Base-by-base conservation (phyloP, 2,888 invertebrate species). In the Eupithecia exiguata region DNA sequence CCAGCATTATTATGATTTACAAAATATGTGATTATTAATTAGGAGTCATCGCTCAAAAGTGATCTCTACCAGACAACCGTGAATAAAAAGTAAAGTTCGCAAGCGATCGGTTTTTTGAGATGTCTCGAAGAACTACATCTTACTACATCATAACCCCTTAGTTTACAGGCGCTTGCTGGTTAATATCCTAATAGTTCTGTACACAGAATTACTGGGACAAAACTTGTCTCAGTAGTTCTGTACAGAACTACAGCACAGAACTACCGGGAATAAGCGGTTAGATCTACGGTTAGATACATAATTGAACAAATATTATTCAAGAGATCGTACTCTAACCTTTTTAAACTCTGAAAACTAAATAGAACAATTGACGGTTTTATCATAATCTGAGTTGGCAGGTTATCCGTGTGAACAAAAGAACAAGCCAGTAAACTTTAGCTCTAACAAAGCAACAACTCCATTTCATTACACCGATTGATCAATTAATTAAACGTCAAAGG, bases 401-500 rank as follows among this genome's bases (percentile, higher is more conserved):
- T 53, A 53, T 53, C 53, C 53, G 21, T 53, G 10, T 58, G 25
- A 25, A 58, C 25, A 58, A 58, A 14, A 21, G 58, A 25, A 12
- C 58, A 58, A 58, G 58, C 25, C 58, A 21, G 53, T 25, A 30
- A 69, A 71, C 62, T 74, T 71, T 71, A 38, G 40, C 40, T 68
- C 46, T 49, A 69, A 72, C 69, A 74, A 71, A 71, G 69, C 49
- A 69, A 53, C 67, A 69, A 76, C 71, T 76, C 49, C 61, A 75
- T 75, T 69, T 74, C 35, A 72, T 80, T 79, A 68, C 68, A 74
- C 72, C 38, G 76, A 77, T 71, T 72, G 74, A 76, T 49, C 74
- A 78, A 76, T 76, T 77, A 77, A 81, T 77, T 76, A 74, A 76
- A 76, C 75, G 65, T 73, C 74, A 70, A 77, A 80, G 71, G 72